These are phyloP conservation scores for Sebastes itinus DNA, from an alignment of 2,797 vertebrate species.

Conservation along the genomic window DNA sequence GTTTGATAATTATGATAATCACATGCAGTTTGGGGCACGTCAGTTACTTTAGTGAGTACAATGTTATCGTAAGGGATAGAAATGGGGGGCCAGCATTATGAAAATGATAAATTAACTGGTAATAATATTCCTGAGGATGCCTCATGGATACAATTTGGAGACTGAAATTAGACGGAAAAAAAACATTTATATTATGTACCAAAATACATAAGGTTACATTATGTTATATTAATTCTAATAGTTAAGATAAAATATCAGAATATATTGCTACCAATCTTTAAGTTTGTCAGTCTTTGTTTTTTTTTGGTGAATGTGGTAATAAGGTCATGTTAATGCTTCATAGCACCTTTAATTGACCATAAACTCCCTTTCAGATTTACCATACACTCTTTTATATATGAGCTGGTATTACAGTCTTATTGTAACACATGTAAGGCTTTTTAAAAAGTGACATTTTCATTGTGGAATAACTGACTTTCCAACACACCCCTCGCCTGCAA, in stretches of 20 bases:
- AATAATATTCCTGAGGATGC: not conserved
- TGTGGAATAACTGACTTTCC: conserved; percentile 6
- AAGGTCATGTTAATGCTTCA: not conserved
- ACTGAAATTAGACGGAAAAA: not conserved
- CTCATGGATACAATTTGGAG: not conserved
- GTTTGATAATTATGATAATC: no score
- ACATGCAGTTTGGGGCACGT: not conserved
- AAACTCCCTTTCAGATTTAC: conserved; percentile 3
- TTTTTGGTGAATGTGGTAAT: not conserved
- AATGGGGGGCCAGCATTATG: not conserved
- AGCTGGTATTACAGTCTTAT: not conserved
- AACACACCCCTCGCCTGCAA: not conserved
- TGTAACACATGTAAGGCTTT: not conserved
- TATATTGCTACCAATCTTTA: not conserved
- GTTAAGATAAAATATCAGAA: not conserved
- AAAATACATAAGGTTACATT: not conserved
- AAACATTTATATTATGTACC: not conserved
- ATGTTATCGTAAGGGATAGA: not conserved
- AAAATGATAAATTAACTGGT: not conserved
- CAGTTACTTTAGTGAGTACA: not conserved
- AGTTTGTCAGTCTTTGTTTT: not conserved
- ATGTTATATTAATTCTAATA: not conserved
- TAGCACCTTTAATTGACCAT: not conserved
- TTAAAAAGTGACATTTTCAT: conserved; percentile 13
- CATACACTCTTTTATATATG: not conserved